These are phyloP conservation scores for Helicoverpa armigera DNA, from an alignment of 1,140 invertebrate species.

Conservation along the genomic window DNA sequence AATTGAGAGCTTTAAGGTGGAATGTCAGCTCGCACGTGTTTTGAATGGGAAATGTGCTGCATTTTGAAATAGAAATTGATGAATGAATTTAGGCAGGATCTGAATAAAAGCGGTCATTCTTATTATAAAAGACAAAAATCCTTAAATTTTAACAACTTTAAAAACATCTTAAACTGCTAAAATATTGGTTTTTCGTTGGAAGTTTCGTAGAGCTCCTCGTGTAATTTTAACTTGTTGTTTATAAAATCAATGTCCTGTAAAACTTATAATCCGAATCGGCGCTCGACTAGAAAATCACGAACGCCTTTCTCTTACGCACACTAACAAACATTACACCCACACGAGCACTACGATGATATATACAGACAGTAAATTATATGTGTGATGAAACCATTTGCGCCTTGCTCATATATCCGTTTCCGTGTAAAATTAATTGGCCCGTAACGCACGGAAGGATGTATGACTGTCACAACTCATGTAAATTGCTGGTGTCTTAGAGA, in stretches of 20 bases:
- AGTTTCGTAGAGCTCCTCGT: neutral
- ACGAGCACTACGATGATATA: conserved; percentile 16
- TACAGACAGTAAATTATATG: conserved; percentile 64
- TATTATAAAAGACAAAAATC: too few relatives aligned
- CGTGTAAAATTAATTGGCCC: conserved; percentile 84
- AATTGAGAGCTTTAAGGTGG: neutral
- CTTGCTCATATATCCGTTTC: conserved; percentile 81
- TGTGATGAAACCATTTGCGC: conserved; percentile 77
- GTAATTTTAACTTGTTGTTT: conserved; percentile 12
- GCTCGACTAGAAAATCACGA: conserved; percentile 47
- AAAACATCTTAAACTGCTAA: too few relatives aligned
- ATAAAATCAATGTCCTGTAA: conserved; percentile 50
- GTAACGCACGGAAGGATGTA: conserved; percentile 82
- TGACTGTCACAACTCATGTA: conserved; percentile 81
- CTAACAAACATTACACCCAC: conserved; percentile 32
- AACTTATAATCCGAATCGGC: conserved; percentile 31
- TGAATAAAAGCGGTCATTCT: too few relatives aligned
- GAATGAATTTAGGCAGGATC: neutral
- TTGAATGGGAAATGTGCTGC: neutral
- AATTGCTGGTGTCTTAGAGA: conserved; percentile 72
- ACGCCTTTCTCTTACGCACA: conserved; percentile 33
- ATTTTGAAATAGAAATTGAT: neutral
- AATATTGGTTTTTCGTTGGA: too few relatives aligned
- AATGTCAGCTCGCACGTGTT: neutral
- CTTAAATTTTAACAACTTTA: too few relatives aligned